Conservation (phyloP, 2,888 invertebrate genomes). For the Cryptus viduatorius region DNA sequence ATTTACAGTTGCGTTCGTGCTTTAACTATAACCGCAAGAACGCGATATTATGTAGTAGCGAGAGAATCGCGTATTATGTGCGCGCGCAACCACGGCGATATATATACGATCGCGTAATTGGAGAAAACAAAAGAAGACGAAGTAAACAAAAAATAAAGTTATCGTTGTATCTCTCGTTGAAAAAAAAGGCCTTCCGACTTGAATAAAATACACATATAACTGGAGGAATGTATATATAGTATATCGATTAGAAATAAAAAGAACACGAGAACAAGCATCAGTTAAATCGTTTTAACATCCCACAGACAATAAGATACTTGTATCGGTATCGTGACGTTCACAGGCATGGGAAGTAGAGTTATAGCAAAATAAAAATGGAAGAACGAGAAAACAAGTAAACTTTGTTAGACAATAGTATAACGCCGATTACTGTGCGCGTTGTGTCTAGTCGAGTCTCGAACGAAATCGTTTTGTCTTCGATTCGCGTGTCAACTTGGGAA, state of each 20-base stretch:
- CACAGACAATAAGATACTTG: background rate
- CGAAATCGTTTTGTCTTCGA: constrained; percentile 61
- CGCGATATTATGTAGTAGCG: constrained; percentile 3
- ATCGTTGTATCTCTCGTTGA: background rate
- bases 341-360: background rate
- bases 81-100: background rate
- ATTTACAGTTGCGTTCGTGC: constrained; percentile 37
- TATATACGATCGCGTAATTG: background rate
- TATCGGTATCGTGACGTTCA: constrained; percentile 2
- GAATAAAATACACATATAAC: constrained; percentile 7
- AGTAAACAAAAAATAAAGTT: background rate
- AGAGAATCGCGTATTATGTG: constrained; percentile 18
- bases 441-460: constrained; percentile 45
- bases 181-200: background rate
- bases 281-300: constrained; percentile 14
- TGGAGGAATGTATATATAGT: constrained; percentile 5
- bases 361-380: constrained; percentile 30
- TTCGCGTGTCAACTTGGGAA: constrained; percentile 50
- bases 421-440: constrained; percentile 29
- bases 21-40: constrained; percentile 15
- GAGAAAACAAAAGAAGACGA: background rate
- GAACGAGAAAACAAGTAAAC: constrained; percentile 31
- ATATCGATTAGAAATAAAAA: constrained; percentile 44
- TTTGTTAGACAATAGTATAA: constrained; percentile 20
- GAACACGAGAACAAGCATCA: background rate